Conservation (phyloP, 2,888 invertebrate genomes). For the Sinotaia quadrata region DNA sequence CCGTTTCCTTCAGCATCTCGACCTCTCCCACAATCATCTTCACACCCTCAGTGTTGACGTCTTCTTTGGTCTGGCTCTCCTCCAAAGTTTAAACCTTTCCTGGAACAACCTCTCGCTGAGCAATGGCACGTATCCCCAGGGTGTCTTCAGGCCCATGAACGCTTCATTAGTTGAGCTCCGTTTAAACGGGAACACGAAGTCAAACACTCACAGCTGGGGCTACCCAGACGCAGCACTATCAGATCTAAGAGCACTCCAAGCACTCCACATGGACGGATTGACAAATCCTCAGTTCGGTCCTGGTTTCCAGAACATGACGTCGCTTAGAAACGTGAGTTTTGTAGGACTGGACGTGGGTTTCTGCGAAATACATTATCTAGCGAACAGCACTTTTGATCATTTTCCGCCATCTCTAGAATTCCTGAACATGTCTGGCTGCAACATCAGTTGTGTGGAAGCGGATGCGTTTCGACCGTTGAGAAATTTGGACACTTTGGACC, state of each 20-base stretch:
- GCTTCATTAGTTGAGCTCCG: neutral
- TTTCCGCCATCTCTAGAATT: neutral
- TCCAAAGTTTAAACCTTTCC: neutral
- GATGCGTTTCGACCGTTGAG: conserved; percentile 10
- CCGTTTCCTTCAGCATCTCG: neutral
- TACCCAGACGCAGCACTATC: conserved; percentile 29
- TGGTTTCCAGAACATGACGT: neutral
- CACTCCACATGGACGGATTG: conserved; percentile 29
- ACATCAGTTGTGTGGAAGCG: neutral
- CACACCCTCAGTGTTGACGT: neutral
- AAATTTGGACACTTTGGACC: conserved; percentile 12
- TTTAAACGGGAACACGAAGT: neutral
- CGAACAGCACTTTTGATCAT: conserved; percentile 15
- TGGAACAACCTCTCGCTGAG: neutral
- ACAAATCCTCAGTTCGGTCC: neutral
- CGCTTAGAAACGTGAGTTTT: conserved; percentile 16
- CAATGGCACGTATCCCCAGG: neutral
- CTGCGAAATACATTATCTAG: conserved; percentile 7
- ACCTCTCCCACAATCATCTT: neutral
- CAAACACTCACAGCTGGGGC: neutral
- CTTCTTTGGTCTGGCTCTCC: neutral
- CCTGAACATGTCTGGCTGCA: conserved; percentile 28
- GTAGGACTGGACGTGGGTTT: neutral
- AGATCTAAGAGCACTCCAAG: conserved; percentile 1
- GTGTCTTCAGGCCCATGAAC: neutral